A percentile compares a stretch with the other conserved stretches of the same genome.
phyloP scores from a whole-genome alignment of 2,888 invertebrate species.

The Pachymerium ferrugineum region DNA sequence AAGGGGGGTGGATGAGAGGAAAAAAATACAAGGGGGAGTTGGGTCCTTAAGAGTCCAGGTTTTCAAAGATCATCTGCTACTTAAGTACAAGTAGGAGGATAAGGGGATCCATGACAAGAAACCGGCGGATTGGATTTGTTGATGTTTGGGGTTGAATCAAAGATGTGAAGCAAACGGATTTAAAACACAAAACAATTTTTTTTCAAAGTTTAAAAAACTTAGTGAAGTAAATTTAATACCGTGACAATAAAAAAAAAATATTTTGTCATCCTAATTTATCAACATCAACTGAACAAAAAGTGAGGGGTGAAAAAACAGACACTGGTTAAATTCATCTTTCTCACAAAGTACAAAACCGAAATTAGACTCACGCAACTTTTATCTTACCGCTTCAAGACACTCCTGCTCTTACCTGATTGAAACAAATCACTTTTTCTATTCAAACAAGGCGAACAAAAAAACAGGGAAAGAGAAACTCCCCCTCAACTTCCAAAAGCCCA shows the following conservation, averaged over 20 bases:
- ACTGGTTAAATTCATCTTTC: not conserved
- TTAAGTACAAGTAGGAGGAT: slow-evolving; percentile 25
- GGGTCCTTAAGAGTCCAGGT: slow-evolving; percentile 20
- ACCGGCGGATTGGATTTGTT: not conserved
- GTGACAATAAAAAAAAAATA: too few species aligned
- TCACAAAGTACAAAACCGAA: not conserved
- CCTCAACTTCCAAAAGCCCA: slow-evolving; percentile 6
- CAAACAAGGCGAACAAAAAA: not conserved
- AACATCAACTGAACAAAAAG: not conserved
- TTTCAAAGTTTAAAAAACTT: too few species aligned
- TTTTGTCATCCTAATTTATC: too few species aligned
- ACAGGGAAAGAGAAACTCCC: not conserved
- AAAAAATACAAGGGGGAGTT: slow-evolving; percentile 1
- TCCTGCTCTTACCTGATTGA: not conserved
- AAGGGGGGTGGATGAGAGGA: not conserved
- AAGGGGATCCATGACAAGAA: slow-evolving; percentile 21
- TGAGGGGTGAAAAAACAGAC: not conserved
- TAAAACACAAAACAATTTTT: too few species aligned
- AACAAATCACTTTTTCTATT: slow-evolving; percentile 27
- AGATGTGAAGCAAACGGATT: not conserved
- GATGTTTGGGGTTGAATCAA: not conserved
- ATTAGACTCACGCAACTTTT: slow-evolving; percentile 22
- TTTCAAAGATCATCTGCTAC: slow-evolving; percentile 9
- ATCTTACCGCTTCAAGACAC: not conserved
- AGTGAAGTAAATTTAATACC: too few species aligned